These are phyloP conservation scores for Eretmochelys imbricata DNA, from an alignment of 2,113 vertebrate species.

Conservation along the genomic window DNA sequence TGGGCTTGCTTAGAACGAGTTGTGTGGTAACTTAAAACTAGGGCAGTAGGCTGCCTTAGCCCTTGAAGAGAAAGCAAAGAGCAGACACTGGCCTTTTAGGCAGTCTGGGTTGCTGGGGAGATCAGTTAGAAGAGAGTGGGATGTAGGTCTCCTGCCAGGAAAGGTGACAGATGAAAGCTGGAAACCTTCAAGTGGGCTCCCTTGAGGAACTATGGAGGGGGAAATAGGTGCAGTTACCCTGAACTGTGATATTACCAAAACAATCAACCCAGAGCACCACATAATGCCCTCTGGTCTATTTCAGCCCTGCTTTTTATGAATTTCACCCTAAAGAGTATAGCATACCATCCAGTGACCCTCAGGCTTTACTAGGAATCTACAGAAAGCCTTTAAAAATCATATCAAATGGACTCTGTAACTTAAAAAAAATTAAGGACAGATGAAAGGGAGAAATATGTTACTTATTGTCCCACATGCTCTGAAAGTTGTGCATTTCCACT, in stretches of 20 bases:
- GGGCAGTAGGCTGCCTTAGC: not conserved
- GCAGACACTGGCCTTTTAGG: not conserved
- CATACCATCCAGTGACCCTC: fast-evolving
- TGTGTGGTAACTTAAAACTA: not conserved
- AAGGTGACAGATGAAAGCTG: not conserved
- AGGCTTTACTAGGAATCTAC: not conserved
- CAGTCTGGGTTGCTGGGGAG: not conserved
- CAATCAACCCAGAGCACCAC: not conserved
- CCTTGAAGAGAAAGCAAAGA: not conserved
- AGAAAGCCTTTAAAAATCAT: not conserved
- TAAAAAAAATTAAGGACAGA: not conserved
- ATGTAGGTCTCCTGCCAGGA: not conserved
- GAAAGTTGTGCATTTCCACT: not conserved
- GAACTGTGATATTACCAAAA: not conserved
- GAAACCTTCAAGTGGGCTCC: not conserved
- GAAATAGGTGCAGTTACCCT: not conserved
- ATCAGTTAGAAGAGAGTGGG: not conserved
- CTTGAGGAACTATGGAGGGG: not conserved
- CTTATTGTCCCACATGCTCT: not conserved
- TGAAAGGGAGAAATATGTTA: not conserved
- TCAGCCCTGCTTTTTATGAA: not conserved
- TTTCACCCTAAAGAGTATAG: not conserved
- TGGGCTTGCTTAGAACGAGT: not conserved
- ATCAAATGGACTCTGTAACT: not conserved
- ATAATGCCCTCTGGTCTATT: not conserved